A percentile compares a stretch with the other conserved stretches of the same genome.
phyloP scores from a whole-genome alignment of 23 tunicate species.

The Ascidia mentula region DNA sequence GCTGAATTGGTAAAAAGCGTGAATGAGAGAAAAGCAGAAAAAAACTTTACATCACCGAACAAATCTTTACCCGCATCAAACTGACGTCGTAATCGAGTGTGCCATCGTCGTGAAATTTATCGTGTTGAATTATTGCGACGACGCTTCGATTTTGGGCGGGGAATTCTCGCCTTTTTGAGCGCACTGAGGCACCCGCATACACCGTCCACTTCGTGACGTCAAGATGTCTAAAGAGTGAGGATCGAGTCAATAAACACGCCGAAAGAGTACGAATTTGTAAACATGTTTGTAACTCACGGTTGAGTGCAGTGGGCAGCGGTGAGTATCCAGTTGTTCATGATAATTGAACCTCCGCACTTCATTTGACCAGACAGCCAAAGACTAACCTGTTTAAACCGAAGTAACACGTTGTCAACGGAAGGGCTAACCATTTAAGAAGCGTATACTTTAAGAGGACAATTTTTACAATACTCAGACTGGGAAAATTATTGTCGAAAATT shows the following conservation, averaged over 20 bases:
- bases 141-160: conserved; percentile 31
- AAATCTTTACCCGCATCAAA: conserved; percentile 25
- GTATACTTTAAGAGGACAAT: no score
- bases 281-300: conserved; percentile 27
- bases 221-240: background rate
- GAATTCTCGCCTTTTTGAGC: conserved; percentile 5
- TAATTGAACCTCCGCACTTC: conserved; percentile 55
- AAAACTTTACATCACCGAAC: background rate
- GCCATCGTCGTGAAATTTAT: conserved; percentile 14
- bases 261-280: background rate
- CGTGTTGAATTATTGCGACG: conserved; percentile 18
- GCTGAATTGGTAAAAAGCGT: conserved; percentile 10
- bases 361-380: conserved; percentile 29
- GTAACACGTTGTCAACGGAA: no score
- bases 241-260: background rate
- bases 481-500: no score
- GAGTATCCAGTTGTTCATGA: conserved; percentile 43
- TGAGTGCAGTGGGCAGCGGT: conserved; percentile 67
- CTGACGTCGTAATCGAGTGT: conserved; percentile 42
- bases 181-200: conserved; percentile 28
- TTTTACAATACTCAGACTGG: no score
- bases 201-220: conserved; percentile 18
- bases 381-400: conserved; percentile 25
- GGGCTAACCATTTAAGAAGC: no score
- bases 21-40: background rate